phyloP scores from a whole-genome alignment of 2,113 vertebrate species.

The Corythoichthys intestinalis region DNA sequence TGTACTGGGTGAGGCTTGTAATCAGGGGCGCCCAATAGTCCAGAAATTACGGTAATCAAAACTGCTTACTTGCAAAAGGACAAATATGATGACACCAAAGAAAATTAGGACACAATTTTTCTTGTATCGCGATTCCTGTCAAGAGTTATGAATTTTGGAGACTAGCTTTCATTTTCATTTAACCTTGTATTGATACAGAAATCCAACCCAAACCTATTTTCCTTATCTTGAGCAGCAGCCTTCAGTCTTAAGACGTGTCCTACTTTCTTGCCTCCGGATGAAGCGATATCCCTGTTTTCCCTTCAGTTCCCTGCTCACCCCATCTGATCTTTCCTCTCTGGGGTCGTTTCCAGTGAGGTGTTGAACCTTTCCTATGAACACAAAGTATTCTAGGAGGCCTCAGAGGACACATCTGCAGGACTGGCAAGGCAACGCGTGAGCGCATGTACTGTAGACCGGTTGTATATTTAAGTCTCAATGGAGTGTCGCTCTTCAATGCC shows the following conservation, averaged over 20 bases:
- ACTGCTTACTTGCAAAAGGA: conserved; percentile 25
- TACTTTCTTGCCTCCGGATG: conserved; percentile 33
- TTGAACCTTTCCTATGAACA: conserved; percentile 40
- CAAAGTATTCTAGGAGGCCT: conserved; percentile 21
- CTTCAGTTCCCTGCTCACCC: conserved; percentile 20
- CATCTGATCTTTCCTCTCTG: conserved; percentile 29
- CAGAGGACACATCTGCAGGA: conserved; percentile 33
- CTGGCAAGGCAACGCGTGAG: conserved; percentile 8
- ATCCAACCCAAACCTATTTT: conserved; percentile 38
- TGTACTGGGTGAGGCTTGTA: no score
- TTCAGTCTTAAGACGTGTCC: conserved; percentile 40
- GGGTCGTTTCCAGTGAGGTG: conserved; percentile 18
- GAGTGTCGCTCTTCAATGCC: conserved; percentile 29
- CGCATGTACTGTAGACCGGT: conserved; percentile 12
- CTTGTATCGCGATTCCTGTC: conserved; percentile 27
- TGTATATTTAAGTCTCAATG: conserved; percentile 41
- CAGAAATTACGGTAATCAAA: no score
- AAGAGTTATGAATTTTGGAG: conserved; percentile 18
- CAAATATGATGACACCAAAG: conserved; percentile 19
- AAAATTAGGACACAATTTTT: conserved; percentile 20
- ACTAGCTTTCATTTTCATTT: conserved; percentile 56
- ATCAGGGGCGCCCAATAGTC: no score
- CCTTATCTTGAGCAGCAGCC: conserved; percentile 46
- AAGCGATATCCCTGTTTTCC: conserved; percentile 36
- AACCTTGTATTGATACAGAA: conserved; percentile 35